These are phyloP conservation scores for Galagoides demidoff DNA, from an alignment of 2,797 vertebrate species.

Conservation along the genomic window DNA sequence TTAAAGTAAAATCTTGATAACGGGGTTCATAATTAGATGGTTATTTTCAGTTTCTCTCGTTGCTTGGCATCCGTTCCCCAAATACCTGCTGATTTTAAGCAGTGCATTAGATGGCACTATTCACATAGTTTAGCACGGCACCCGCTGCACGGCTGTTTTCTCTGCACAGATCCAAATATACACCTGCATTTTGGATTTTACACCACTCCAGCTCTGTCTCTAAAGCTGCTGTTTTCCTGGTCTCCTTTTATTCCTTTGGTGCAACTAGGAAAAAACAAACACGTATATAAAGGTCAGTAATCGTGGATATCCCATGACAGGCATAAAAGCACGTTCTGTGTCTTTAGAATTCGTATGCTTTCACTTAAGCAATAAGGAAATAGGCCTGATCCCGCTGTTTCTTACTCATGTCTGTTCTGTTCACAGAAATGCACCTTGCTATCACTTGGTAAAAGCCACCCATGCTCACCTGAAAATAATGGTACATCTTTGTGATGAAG, in stretches of 20 bases:
- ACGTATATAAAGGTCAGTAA: not conserved
- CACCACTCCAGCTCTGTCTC: conserved; percentile 7
- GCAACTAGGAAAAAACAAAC: not conserved
- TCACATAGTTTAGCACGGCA: conserved; percentile 37
- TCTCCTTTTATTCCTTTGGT: conserved; percentile 5
- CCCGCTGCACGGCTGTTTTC: not conserved
- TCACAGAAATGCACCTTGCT: not conserved
- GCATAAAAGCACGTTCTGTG: not conserved
- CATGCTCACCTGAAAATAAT: not conserved
- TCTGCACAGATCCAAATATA: not conserved
- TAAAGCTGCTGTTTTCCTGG: not conserved
- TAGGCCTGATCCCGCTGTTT: conserved; percentile 20
- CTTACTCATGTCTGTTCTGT: conserved; percentile 45
- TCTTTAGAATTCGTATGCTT: not conserved
- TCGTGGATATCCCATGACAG: not conserved
- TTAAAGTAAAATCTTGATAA: conserved; percentile 22
- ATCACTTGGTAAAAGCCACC: not conserved
- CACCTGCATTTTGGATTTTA: conserved; percentile 67
- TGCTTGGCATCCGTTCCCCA: not conserved
- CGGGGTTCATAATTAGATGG: not conserved
- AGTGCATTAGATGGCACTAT: conserved; percentile 85
- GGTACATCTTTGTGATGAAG: not conserved
- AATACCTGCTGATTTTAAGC: not conserved
- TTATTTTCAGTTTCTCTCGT: not conserved
- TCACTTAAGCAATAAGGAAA: conserved; percentile 57